Evolutionary conservation across 2,113 vertebrate genomes (phyloP).

Genomic region (Oryzias javanicus): DNA sequence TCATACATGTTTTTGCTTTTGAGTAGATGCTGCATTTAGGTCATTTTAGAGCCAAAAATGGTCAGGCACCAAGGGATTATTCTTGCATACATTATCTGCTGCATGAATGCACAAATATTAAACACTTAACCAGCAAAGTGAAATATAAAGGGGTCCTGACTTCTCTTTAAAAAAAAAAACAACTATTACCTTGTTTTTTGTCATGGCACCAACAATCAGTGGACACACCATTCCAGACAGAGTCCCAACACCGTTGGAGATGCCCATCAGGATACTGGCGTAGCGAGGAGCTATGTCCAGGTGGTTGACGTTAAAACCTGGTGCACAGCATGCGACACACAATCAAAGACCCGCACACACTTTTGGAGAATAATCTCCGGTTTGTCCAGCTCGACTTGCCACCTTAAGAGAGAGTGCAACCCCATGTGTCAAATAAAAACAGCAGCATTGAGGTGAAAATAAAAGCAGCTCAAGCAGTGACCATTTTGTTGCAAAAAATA

Average conservation of each 20-base stretch:
- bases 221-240: constrained; percentile 99
- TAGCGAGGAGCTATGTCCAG: constrained; percentile 98
- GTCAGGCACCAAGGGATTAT: no score
- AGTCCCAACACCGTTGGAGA: constrained; percentile 98
- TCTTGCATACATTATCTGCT: no score
- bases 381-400: not conserved
- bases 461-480: constrained; percentile 38
- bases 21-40: no score
- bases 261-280: constrained; percentile 98
- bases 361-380: not conserved
- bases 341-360: not conserved
- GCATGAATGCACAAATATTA: no score
- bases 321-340: constrained; percentile 2
- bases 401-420: not conserved
- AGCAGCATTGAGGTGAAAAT: constrained; percentile 18
- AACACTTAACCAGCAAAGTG: no score
- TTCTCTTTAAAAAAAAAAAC: not conserved
- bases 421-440: not conserved
- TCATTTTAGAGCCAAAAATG: no score
- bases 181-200: constrained; percentile 91
- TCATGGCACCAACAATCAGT: constrained; percentile 97
- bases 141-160: no score
- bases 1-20: no score
- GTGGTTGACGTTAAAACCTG: constrained; percentile 99
- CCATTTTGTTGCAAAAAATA: constrained; percentile 48